phyloP scores from a whole-genome alignment of 2,113 vertebrate species.

The Puffinus mauretanicus region DNA sequence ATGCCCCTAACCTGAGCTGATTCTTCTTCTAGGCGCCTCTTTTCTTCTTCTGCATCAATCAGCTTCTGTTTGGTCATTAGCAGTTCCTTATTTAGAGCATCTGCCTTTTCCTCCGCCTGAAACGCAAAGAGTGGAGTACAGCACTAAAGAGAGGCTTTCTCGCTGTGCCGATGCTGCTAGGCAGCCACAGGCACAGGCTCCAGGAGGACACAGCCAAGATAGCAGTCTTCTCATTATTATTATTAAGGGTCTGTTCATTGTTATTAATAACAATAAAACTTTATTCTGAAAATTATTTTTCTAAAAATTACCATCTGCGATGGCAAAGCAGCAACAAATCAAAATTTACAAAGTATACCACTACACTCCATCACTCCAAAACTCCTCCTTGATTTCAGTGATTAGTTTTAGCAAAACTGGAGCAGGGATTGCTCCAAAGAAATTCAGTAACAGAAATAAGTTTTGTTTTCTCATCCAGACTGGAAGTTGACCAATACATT shows the following conservation, averaged over 20 bases:
- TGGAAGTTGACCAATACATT: neutral
- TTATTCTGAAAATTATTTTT: neutral
- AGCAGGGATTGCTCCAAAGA: neutral
- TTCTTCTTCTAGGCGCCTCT: conserved; percentile 92
- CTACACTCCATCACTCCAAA: neutral
- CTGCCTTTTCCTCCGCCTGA: conserved; percentile 97
- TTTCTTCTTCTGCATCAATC: conserved; percentile 96
- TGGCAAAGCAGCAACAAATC: neutral
- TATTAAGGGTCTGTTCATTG: neutral
- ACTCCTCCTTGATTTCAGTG: neutral
- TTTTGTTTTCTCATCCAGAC: neutral
- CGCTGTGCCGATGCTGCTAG: neutral
- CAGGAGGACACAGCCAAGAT: neutral
- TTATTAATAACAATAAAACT: neutral
- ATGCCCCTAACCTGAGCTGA: conserved; percentile 84
- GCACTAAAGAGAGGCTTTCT: neutral
- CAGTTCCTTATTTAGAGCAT: conserved; percentile 95
- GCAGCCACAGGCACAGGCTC: neutral
- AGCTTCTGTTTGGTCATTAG: conserved; percentile 98
- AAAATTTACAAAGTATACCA: neutral
- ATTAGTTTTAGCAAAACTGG: neutral
- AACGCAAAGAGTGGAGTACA: neutral
- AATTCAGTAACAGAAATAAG: neutral
- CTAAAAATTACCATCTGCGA: neutral
- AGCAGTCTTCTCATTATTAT: neutral